Base-by-base conservation (phyloP, 2,888 invertebrate species). In the Acanthosepion lycidas region DNA sequence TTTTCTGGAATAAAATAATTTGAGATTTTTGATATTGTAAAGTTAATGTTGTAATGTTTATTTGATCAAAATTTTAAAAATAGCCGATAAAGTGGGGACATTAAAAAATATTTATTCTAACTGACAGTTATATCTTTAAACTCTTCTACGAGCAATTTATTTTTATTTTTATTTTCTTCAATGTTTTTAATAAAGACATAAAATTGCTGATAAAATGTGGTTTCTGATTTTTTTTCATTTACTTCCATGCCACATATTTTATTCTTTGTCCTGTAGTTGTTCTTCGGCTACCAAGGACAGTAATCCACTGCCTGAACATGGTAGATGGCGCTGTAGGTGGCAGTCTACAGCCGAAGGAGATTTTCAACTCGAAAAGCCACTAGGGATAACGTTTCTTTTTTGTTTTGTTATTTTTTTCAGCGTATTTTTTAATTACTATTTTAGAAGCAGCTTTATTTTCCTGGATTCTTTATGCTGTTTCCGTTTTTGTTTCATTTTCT, bases 261-360 rank as follows among this genome's bases (percentile, higher is more conserved):
- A n/a, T n/a, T n/a, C 78, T 78, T 78, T 78, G n/a, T 78, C 78
- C n/a, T 78, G 78, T n/a, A 78, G n/a, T n/a, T n/a, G 9, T n/a
- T n/a, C n/a, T 78, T 28, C n/a, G 18, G n/a, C 33, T 33, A 78
- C n/a, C 12, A n/a, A 12, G 78, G 78, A 78, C 33, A 78, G 78
- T 33, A 33, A 78, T n/a, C n/a, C 18, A n/a, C n/a, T 12, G 12
- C n/a, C 78, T 9, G n/a, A 33, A 78, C 15, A 78, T n/a, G 78
- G n/a, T 78, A 78, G 78, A 64, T 78, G 78, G 78, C 78, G 78
- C 78, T 33, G n/a, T 78, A n/a, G 78, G n/a, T 78, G 78, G n/a
- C n/a, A 78, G n/a, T 78, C 78, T n/a, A n/a, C 78, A 8, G n/a
- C 78, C 33, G n/a, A 33, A 3, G 78, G 78, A 78, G 78, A 78